Evolutionary conservation across 2,888 invertebrate genomes (phyloP), one percentile per base, ranked within the genome.

Genomic region (Harpalus rubripes): DNA sequence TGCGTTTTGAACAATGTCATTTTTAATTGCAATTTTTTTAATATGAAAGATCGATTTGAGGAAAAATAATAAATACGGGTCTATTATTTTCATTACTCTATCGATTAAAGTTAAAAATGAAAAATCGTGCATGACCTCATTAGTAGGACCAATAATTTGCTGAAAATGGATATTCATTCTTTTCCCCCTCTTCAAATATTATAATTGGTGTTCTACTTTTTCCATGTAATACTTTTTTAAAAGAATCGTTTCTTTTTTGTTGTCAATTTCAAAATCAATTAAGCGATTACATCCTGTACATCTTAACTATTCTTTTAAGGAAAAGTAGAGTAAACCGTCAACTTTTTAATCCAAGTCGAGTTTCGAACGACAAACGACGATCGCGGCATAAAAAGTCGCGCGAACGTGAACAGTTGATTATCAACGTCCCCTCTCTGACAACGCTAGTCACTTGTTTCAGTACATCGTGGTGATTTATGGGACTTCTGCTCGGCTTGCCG

Each of bases 281-380:
- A 68, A 32, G n/a, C 15, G 68, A 39, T 68, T 12, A 6, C 26
- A 15, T 68, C 59, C 59, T 59, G 44, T 52, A 52, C 32, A 32
- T 32, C 32, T 32, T 32, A 32, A 32, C 44, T 52, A 10, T 52
- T 52, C 10, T 52, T 12, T 8, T 2, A 52, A 52, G 12, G 12
- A 26, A 63, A 26, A 63, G 63, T 68, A 68, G 32, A 68, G 32
- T 39, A 26, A 15, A 39, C 26, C 32, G 44, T 8, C 44, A 18
- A 74, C 44, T 74, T 74, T 74, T 74, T 74, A 41, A 39, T 68
- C 68, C 68, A 39, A 68, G 44, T 68, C 39, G 15, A 32, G 68
- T 68, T 68, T 16, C 68, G 16, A 65, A 59, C 63, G 63, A 39
- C 44, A 74, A 74, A 74, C 72, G 72, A 74, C 68, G 41, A 68